Percentiles rank a stretch among this genome's conserved stretches.
phyloP scores from a whole-genome alignment of 2,888 invertebrate genomes.

The Leuctra nigra region DNA sequence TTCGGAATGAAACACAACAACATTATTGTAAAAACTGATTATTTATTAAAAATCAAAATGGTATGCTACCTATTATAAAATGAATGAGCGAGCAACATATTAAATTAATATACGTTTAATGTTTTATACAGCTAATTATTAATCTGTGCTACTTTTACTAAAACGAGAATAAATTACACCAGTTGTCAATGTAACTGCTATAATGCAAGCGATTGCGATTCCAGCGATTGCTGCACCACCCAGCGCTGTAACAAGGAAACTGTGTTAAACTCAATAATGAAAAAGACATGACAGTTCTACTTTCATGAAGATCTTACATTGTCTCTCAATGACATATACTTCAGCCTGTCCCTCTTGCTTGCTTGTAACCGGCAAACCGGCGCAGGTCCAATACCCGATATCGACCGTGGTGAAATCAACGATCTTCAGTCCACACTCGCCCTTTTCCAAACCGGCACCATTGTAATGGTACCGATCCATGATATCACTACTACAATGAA shows the following conservation, averaged over 20 bases:
- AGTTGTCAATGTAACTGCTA: too few species aligned
- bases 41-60: too few species aligned
- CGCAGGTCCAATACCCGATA: not conserved
- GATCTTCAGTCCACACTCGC: not conserved
- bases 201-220: not conserved
- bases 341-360: not conserved
- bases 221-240: slow-evolving; percentile 7
- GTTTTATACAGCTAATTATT: too few species aligned
- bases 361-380: not conserved
- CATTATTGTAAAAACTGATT: too few species aligned
- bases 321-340: not conserved
- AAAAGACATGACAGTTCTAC: not conserved
- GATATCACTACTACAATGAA: not conserved
- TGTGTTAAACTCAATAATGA: not conserved
- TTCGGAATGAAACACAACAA: too few species aligned
- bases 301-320: not conserved
- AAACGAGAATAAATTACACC: too few species aligned
- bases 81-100: too few species aligned
- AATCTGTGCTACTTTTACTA: too few species aligned
- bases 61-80: too few species aligned
- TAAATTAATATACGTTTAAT: too few species aligned
- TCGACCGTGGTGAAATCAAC: not conserved
- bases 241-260: not conserved
- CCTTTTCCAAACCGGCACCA: not conserved
- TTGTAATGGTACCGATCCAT: not conserved